phyloP scores from a whole-genome alignment of 2,797 vertebrate species.

The Gallinago stenura region DNA sequence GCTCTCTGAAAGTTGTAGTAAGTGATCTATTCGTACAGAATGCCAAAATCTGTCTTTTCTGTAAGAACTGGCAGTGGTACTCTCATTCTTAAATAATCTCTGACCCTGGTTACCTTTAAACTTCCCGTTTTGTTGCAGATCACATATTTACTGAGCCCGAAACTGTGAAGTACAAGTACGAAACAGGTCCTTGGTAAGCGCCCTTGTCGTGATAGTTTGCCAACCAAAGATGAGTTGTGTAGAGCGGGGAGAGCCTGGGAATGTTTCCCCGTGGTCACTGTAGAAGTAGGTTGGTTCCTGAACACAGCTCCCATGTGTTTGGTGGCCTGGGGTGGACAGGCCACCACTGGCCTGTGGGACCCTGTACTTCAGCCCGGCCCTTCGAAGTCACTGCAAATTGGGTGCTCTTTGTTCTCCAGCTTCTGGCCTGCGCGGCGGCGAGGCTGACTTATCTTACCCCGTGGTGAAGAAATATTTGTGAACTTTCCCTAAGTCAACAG shows the following conservation, averaged over 20 bases:
- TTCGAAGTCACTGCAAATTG: not conserved
- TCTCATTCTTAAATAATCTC: conserved; percentile 7
- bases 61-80: not conserved
- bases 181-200: conserved; percentile 95
- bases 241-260: not conserved
- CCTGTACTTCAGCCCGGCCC: not conserved
- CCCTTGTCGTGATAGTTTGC: not conserved
- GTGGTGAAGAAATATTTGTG: conserved; percentile 60
- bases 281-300: not conserved
- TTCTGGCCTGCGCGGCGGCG: not conserved
- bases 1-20: conserved; percentile 88
- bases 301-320: not conserved
- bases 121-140: conserved; percentile 77
- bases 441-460: conserved; percentile 22
- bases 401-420: conserved; percentile 47
- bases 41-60: not conserved
- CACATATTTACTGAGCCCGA: conserved; percentile 87
- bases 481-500: conserved; percentile 53
- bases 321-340: not conserved
- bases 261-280: not conserved
- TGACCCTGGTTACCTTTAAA: conserved; percentile 11
- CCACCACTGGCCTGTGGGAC: not conserved
- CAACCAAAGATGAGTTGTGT: not conserved
- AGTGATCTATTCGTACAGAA: conserved; percentile 64
- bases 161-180: conserved; percentile 93